These are phyloP conservation scores for Idris sp. DNA, from an alignment of 1,140 invertebrate genomes.

Conservation along the genomic window DNA sequence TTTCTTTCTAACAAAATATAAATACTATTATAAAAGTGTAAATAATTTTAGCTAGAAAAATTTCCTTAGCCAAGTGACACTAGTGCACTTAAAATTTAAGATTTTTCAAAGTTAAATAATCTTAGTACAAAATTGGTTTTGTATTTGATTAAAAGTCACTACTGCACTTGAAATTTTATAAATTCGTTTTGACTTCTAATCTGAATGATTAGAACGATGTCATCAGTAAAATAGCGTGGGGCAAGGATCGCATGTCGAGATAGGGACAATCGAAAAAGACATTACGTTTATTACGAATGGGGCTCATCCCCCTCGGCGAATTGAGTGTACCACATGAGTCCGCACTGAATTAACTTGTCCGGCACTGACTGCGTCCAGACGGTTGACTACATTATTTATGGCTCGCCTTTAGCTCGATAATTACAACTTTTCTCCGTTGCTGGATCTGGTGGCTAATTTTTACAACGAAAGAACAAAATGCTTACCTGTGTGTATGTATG, in stretches of 20 bases:
- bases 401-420: constrained; percentile 66
- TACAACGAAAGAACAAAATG: constrained; percentile 40
- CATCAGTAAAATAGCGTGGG: constrained; percentile 46
- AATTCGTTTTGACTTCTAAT: constrained; percentile 23
- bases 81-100: too few species aligned
- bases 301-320: constrained; percentile 64
- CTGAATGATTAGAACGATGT: constrained; percentile 50
- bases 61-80: too few species aligned
- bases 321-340: constrained; percentile 70
- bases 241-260: constrained; percentile 56
- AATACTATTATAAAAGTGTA: too few species aligned
- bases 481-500: constrained; percentile 98
- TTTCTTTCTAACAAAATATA: too few species aligned
- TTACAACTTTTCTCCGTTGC: constrained; percentile 67
- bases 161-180: too few species aligned
- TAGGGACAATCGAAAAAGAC: constrained; percentile 72
- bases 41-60: too few species aligned
- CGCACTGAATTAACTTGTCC: constrained; percentile 72
- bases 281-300: constrained; percentile 78
- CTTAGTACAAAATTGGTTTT: too few species aligned
- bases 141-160: too few species aligned
- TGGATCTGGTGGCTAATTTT: constrained; percentile 48
- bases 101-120: too few species aligned
- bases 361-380: constrained; percentile 72
- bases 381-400: constrained; percentile 76